Evolutionary conservation across 1,140 invertebrate species (phyloP).

Genomic region (Oncopeltus fasciatus): DNA sequence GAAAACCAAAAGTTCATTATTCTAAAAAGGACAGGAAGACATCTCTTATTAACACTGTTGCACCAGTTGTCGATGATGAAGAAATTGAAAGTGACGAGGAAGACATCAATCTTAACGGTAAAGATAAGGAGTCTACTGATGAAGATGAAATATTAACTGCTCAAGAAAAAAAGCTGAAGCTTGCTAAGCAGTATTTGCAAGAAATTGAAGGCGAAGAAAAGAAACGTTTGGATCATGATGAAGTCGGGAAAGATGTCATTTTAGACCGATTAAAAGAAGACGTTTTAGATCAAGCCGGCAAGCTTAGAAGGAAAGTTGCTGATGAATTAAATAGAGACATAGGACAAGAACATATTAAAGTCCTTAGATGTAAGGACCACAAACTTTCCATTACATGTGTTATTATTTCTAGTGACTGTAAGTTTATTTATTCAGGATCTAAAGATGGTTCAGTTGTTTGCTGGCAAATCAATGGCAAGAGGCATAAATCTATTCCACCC

Average conservation of each 20-base stretch:
- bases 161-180: conserved; percentile 72
- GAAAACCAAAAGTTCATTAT: neutral
- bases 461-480: conserved; percentile 46
- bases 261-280: conserved; percentile 62
- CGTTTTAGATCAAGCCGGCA: conserved; percentile 70
- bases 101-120: neutral
- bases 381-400: conserved; percentile 67
- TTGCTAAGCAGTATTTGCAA: conserved; percentile 77
- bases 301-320: conserved; percentile 56
- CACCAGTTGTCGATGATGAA: conserved; percentile 3
- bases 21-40: neutral
- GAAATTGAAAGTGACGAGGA: conserved; percentile 19
- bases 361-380: conserved; percentile 44
- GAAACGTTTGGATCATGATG: conserved; percentile 46
- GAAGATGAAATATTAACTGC: conserved; percentile 32
- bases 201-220: conserved; percentile 76
- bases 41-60: neutral
- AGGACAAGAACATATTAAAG: conserved; percentile 25
- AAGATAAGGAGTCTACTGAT: neutral
- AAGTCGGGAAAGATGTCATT: conserved; percentile 51
- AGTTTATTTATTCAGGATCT: conserved; percentile 64
- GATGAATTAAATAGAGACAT: conserved; percentile 43
- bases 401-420: conserved; percentile 57
- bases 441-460: conserved; percentile 81
- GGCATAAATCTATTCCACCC: conserved; percentile 29